These are phyloP conservation scores for Hydractinia echinata DNA, from an alignment of 30 jellyfish, hydroid and myxozoan genomes.

Conservation along the genomic window DNA sequence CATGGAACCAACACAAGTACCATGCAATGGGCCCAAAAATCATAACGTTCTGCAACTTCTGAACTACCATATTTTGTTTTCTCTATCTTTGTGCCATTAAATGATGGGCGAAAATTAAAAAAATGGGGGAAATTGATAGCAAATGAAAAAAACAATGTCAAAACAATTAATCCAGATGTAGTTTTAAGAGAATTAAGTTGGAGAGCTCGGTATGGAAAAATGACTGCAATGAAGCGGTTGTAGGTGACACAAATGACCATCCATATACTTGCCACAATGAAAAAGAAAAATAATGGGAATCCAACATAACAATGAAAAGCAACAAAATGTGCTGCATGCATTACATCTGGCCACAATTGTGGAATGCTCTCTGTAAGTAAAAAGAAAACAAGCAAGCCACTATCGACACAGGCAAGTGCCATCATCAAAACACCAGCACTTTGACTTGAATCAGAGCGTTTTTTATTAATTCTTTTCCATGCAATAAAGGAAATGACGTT, in stretches of 20 bases:
- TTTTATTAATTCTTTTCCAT: conserved; percentile 60
- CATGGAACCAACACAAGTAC: conserved; percentile 74
- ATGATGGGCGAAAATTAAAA: conserved; percentile 50
- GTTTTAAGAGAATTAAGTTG: conserved; percentile 32
- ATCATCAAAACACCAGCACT: conserved; percentile 63
- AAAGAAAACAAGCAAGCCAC: conserved; percentile 69
- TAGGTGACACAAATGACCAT: conserved; percentile 56
- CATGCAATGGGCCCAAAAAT: conserved; percentile 86
- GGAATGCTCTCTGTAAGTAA: conserved; percentile 61
- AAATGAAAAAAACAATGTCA: conserved; percentile 49
- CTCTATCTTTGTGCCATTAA: not conserved
- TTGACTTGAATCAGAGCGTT: conserved; percentile 55
- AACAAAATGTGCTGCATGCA: conserved; percentile 5
- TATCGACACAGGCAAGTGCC: conserved; percentile 60
- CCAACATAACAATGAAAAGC: conserved; percentile 54
- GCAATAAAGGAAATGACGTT: conserved; percentile 59
- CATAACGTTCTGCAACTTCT: conserved; percentile 51
- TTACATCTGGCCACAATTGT: not conserved
- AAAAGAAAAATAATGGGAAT: conserved; percentile 69
- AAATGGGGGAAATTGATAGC: conserved; percentile 70
- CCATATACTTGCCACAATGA: conserved; percentile 76
- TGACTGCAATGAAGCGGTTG: conserved; percentile 68
- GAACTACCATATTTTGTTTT: conserved; percentile 46
- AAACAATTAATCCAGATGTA: conserved; percentile 43
- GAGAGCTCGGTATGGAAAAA: conserved; percentile 50